Conservation (phyloP, 1,140 invertebrate species). For the Ceratina calcarata region DNA sequence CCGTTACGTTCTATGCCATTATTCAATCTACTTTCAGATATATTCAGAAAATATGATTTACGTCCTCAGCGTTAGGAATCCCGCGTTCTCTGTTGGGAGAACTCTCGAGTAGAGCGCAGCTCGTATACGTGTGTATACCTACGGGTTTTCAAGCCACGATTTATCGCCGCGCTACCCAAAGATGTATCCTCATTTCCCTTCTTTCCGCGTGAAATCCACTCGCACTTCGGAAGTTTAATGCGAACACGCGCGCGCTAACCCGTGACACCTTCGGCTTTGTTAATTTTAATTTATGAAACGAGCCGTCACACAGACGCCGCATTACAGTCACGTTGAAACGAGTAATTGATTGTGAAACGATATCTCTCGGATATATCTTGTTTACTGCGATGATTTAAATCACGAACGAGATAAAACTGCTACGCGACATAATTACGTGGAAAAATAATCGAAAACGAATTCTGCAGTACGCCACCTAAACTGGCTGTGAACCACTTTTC, state of each 20-base stretch:
- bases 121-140: not conserved
- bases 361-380: not conserved
- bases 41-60: constrained; percentile 41
- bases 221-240: not conserved
- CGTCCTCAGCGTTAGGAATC: not conserved
- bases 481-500: no score
- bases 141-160: constrained; percentile 17
- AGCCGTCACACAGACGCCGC: not conserved
- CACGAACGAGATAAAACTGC: no score
- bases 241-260: not conserved
- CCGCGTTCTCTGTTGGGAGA: no score
- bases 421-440: no score
- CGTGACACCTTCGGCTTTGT: not conserved
- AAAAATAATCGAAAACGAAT: no score
- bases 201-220: not conserved
- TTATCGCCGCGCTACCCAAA: constrained; percentile 23
- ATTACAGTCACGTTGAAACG: not conserved
- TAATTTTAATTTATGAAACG: not conserved
- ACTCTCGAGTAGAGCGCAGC: not conserved
- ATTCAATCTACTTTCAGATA: constrained; percentile 37
- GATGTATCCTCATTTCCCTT: constrained; percentile 28
- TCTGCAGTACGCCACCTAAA: no score
- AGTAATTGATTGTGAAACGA: constrained; percentile 1
- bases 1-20: constrained; percentile 8
- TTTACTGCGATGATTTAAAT: not conserved